Evolutionary conservation across 2,888 invertebrate species (phyloP).

Genomic region (Phytoseiulus persimilis): DNA sequence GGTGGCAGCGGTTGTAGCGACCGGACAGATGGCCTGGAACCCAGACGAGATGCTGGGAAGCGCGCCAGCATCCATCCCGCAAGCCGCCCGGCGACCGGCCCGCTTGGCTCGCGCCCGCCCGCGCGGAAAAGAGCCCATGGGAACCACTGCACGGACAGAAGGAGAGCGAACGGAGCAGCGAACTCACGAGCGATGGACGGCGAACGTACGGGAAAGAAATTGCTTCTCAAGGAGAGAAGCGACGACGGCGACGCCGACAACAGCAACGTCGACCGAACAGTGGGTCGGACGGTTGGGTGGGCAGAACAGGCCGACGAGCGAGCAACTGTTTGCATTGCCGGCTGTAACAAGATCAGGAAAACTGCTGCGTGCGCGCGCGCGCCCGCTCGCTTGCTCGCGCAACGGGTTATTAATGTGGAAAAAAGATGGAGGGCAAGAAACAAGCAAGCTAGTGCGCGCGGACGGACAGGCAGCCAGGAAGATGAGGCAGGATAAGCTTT

Average conservation of each 20-base stretch:
- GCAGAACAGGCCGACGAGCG: not conserved
- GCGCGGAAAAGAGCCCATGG: not conserved
- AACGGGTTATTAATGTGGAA: constrained; percentile 5
- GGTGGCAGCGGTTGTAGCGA: not conserved
- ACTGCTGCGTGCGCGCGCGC: not conserved
- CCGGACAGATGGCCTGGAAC: constrained; percentile 5
- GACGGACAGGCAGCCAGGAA: not conserved
- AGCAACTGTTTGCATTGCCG: not conserved
- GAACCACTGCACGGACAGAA: not conserved
- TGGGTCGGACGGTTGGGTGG: not conserved
- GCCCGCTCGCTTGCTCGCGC: not conserved
- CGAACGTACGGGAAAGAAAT: not conserved
- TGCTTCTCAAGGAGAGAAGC: not conserved
- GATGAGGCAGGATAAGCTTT: not conserved
- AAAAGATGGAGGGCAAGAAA: not conserved
- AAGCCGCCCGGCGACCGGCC: not conserved
- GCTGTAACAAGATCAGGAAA: not conserved
- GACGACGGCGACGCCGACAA: not conserved
- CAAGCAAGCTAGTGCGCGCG: not conserved
- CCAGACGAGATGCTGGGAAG: constrained; percentile 5
- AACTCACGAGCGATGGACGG: not conserved
- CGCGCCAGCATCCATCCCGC: constrained; percentile 5
- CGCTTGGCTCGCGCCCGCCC: not conserved
- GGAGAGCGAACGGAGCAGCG: not conserved
- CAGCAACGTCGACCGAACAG: not conserved